Percentiles rank a stretch among this genome's conserved stretches.
Conservation (phyloP, 2,113 vertebrate species). For the Abramis brama region DNA sequence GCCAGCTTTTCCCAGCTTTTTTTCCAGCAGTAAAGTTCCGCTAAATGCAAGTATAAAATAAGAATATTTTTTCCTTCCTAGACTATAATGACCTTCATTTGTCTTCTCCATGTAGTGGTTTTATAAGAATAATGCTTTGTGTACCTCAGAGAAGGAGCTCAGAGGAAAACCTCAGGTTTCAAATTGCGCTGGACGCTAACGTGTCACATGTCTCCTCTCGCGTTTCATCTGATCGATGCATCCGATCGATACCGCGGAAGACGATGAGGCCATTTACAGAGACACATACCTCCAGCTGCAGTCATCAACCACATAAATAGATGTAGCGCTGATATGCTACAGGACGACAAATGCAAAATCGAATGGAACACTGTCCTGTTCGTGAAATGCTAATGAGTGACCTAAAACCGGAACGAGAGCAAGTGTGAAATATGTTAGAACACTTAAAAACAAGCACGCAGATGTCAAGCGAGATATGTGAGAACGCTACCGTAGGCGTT, state of each 20-base stretch:
- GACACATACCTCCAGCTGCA: slow-evolving; percentile 44
- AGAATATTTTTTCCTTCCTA: not conserved
- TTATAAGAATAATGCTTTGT: slow-evolving; percentile 56
- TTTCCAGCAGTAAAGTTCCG: not conserved
- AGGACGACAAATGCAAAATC: slow-evolving; percentile 33
- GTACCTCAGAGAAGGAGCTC: slow-evolving; percentile 34
- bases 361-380: slow-evolving; percentile 1
- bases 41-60: not conserved
- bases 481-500: not conserved
- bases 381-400: slow-evolving; percentile 24
- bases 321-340: slow-evolving; percentile 51
- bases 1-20: not conserved
- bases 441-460: not conserved
- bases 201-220: slow-evolving; percentile 45
- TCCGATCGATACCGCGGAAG: slow-evolving; percentile 56
- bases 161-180: slow-evolving; percentile 48
- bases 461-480: not conserved
- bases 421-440: slow-evolving; percentile 7
- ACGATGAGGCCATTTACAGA: slow-evolving; percentile 53
- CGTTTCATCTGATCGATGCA: slow-evolving; percentile 59
- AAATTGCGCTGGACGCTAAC: slow-evolving; percentile 45
- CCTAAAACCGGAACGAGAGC: slow-evolving; percentile 2
- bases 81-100: slow-evolving; percentile 56
- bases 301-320: slow-evolving; percentile 59
- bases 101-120: slow-evolving; percentile 49